Evolutionary conservation across 2,797 vertebrate species (phyloP).

Genomic region (Pteropus rufus): DNA sequence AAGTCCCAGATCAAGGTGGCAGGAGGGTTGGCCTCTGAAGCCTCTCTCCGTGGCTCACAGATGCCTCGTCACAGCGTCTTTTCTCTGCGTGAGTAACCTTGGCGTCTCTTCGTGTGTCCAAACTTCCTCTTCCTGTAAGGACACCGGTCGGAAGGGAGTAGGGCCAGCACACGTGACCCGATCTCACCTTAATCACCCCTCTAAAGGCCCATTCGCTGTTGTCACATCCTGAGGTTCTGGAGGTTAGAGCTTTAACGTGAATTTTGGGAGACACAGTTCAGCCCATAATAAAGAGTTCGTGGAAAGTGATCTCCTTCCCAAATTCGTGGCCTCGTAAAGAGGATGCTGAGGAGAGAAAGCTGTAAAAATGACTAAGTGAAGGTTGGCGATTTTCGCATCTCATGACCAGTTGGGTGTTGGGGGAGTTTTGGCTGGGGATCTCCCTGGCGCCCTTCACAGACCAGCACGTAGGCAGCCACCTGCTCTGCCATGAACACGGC

Average conservation of each 20-base stretch:
- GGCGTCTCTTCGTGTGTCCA: neutral
- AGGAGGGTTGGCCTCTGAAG: neutral
- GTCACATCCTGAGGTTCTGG: neutral
- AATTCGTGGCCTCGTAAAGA: neutral
- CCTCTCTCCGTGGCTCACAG: neutral
- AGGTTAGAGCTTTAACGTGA: neutral
- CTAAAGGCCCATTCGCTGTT: neutral
- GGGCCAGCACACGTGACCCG: neutral
- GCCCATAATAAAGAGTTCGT: neutral
- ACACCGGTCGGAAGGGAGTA: neutral
- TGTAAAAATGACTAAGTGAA: neutral
- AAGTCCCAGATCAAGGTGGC: neutral
- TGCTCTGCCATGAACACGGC: neutral
- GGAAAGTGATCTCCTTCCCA: neutral
- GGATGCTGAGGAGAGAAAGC: neutral
- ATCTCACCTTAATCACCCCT: neutral
- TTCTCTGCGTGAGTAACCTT: neutral
- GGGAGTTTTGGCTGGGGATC: neutral
- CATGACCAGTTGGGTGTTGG: neutral
- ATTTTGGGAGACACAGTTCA: neutral
- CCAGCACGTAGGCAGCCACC: conserved; percentile 16
- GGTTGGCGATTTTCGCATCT: neutral
- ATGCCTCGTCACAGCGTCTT: rapidly evolving
- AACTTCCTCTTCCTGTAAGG: neutral
- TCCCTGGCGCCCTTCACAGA: neutral